phyloP scores from a whole-genome alignment of 2,113 vertebrate genomes.

The Passer montanus region DNA sequence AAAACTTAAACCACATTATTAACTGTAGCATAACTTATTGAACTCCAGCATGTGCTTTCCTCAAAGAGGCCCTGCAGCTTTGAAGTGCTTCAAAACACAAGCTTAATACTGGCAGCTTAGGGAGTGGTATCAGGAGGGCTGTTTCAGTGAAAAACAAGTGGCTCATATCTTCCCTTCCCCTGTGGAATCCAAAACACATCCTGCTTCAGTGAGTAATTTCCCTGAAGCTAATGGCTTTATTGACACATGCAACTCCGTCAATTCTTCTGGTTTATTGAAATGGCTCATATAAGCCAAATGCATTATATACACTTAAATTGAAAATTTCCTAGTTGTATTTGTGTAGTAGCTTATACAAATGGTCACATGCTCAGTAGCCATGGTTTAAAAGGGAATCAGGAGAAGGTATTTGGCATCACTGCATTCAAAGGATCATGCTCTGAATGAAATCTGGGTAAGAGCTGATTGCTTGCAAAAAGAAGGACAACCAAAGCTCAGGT shows the following conservation, averaged over 20 bases:
- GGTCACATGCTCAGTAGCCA: neutral
- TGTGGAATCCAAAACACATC: slow-evolving; percentile 3
- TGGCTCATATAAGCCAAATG: neutral
- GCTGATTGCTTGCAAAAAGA: neutral
- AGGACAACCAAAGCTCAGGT: neutral
- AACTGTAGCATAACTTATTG: neutral
- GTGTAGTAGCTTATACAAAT: neutral
- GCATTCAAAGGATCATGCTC: neutral
- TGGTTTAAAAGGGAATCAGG: neutral
- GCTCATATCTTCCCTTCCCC: neutral
- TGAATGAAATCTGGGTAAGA: neutral
- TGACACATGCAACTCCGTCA: slow-evolving; percentile 2
- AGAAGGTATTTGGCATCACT: neutral
- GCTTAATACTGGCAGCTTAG: neutral
- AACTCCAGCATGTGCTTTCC: neutral
- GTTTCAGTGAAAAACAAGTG: neutral
- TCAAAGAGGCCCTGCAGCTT: neutral
- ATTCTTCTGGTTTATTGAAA: slow-evolving; percentile 2
- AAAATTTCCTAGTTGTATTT: neutral
- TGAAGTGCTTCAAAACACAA: neutral
- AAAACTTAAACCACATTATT: neutral
- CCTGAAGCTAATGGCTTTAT: slow-evolving; percentile 17
- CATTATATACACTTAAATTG: neutral
- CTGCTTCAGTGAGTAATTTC: neutral
- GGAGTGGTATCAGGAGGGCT: neutral